Base-by-base conservation (phyloP, 2,113 vertebrate species). In the Illadopsis cleaveri region DNA sequence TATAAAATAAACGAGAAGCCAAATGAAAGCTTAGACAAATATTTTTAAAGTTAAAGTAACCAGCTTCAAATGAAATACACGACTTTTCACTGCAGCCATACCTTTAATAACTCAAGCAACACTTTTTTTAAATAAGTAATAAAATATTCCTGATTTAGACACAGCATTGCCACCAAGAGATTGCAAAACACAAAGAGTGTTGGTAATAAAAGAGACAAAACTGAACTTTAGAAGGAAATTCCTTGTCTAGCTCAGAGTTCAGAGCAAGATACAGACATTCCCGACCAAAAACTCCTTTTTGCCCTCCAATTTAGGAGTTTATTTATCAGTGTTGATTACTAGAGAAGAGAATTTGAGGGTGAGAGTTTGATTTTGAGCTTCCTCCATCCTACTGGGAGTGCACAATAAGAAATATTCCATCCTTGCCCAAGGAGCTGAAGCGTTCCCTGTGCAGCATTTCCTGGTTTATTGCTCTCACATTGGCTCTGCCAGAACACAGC, bases 11-110 rank as follows among this genome's bases (percentile, higher is more conserved):
- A 65, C 10, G 19, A 61, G 56, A 78, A 95, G 61, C 60, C 93
- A 81, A 95, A 95, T 7, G 77, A 93, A 92, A 83, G 79, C 64
- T 78, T 66, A 83, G 33, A 68, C 78, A 93, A 96, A 92, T 83
- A 85, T 90, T 91, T 87, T 91, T 86, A 64, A 89, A 91, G 51
- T 86, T 86, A 51, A 94, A 92, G 88, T 66, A 75, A 96, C 65
- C 31, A 25, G 38, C 13, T 86, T 94, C 58, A 78, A 92, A 42
- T 31, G 22, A 88, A 88, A 61, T 18, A 48, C 2, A 2, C 4
- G 11, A 33, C 68, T 60, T 80, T 82, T 83, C 44, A 4, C 56
- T n/a, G 10, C 6, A 77, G 64, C 23, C 12, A 16, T n/a, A 92
- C 92, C 93, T 88, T 70, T 17, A 82, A n/a, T 22, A 85, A 70